These are phyloP conservation scores for Meriones psammophilus DNA, from an alignment of 2,797 vertebrate species.

Conservation along the genomic window DNA sequence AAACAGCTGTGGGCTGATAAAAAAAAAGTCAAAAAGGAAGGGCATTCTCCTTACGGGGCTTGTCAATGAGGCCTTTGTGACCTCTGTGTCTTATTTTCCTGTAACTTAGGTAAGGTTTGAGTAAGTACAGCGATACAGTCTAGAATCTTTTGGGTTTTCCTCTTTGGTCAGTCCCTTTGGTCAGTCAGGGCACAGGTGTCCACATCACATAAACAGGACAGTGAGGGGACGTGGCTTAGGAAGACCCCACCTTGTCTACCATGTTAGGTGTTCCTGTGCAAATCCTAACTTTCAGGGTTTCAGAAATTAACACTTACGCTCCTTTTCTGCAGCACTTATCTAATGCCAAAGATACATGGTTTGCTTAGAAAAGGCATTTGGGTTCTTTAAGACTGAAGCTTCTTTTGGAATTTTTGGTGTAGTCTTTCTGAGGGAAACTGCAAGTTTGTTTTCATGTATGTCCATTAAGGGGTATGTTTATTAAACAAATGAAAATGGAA, in stretches of 20 bases:
- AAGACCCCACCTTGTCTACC: background rate
- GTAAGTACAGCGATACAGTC: background rate
- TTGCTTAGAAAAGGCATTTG: constrained; percentile 40
- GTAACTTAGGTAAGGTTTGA: background rate
- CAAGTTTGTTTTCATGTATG: background rate
- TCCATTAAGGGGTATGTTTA: constrained; percentile 31
- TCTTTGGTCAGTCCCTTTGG: background rate
- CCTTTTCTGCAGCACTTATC: constrained; percentile 12
- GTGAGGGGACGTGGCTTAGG: background rate
- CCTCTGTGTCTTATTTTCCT: background rate
- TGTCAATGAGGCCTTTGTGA: background rate
- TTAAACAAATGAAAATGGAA: constrained; percentile 54
- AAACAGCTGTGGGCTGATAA: background rate
- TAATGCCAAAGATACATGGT: background rate
- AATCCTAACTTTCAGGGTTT: constrained; percentile 30
- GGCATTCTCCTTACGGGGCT: background rate
- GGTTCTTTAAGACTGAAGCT: constrained; percentile 11
- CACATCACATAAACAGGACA: background rate
- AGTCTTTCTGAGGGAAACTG: constrained; percentile 41
- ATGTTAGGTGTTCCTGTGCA: background rate
- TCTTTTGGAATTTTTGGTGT: constrained; percentile 51
- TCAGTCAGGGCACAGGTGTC: background rate
- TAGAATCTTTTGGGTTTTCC: background rate
- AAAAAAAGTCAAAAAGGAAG: background rate
- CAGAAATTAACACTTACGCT: constrained; percentile 22